Percentiles rank a stretch among this genome's conserved stretches.
Evolutionary conservation across 2,888 invertebrate species (phyloP).

Genomic region (Schrankia costaestrigalis): DNA sequence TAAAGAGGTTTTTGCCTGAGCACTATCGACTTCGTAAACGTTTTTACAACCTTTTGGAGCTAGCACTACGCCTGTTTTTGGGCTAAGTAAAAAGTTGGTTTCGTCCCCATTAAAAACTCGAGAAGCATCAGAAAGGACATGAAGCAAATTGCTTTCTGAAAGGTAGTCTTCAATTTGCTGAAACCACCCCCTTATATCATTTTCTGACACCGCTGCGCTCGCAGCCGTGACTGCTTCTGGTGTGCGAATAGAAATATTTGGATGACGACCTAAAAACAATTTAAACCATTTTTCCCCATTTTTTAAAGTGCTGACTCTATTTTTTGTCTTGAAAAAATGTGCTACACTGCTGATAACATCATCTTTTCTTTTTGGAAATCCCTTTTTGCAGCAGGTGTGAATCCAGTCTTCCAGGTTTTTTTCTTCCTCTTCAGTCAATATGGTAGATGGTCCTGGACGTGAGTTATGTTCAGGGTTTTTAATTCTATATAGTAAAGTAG

Average conservation of each 20-base stretch:
- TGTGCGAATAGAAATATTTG: conserved; percentile 22
- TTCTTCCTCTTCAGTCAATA: conserved; percentile 10
- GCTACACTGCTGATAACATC: conserved; percentile 12
- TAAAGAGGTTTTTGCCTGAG: conserved; percentile 46
- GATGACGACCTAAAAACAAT: conserved; percentile 25
- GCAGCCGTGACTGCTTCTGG: conserved; percentile 41
- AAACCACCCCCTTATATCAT: conserved; percentile 31
- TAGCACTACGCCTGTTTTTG: conserved; percentile 27
- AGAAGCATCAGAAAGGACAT: conserved; percentile 9
- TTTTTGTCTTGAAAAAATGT: conserved; percentile 11
- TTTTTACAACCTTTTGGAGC: too few relatives aligned
- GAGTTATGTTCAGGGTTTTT: conserved; percentile 9
- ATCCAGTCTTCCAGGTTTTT: conserved; percentile 8
- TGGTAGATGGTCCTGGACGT: conserved; percentile 9
- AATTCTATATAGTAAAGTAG: conserved; percentile 15
- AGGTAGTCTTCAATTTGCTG: conserved; percentile 17
- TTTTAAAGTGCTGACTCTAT: conserved; percentile 9
- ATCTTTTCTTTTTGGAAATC: conserved; percentile 16
- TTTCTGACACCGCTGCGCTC: conserved; percentile 38
- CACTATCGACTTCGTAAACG: conserved; percentile 35
- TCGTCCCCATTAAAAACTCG: conserved; percentile 31
- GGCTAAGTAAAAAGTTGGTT: conserved; percentile 27
- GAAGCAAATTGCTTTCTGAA: conserved; percentile 7
- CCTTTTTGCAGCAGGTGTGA: conserved; percentile 10
- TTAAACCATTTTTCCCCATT: conserved; percentile 24